Conservation (phyloP, 2,797 vertebrate species). For the Mus caroli region DNA sequence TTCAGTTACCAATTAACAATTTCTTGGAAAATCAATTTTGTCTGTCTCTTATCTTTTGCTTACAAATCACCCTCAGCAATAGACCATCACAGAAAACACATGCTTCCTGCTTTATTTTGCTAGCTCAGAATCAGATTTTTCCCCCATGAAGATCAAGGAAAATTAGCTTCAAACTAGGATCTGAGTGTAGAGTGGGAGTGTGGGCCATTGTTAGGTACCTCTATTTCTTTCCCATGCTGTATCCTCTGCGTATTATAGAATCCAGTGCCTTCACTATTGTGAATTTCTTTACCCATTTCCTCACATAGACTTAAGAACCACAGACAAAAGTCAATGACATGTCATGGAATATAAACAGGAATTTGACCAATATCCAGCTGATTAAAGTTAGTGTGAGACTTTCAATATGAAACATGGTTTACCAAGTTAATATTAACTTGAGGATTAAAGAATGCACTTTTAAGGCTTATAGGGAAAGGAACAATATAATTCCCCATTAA, state of each 20-base stretch:
- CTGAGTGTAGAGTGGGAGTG: neutral
- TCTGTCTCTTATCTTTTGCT: neutral
- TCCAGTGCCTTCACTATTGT: neutral
- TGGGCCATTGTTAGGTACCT: neutral
- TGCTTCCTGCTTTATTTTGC: neutral
- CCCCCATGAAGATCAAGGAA: neutral
- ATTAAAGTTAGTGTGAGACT: neutral
- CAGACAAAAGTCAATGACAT: neutral
- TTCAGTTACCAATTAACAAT: too few species aligned
- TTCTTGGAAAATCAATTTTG: neutral
- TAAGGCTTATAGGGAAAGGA: neutral
- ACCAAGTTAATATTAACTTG: neutral
- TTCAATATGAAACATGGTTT: neutral
- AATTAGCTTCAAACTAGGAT: neutral
- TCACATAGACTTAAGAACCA: neutral
- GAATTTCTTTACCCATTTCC: neutral
- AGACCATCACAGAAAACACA: neutral
- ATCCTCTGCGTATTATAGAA: neutral
- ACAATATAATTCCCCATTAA: neutral
- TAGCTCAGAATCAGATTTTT: neutral
- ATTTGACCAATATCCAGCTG: neutral
- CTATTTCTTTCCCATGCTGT: neutral
- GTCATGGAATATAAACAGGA: neutral
- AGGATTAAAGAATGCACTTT: neutral
- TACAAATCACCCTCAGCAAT: neutral